A percentile compares a stretch with the other conserved stretches of the same genome.
Conservation (phyloP, 2,797 vertebrate genomes). For the Phrynocephalus forsythii region DNA sequence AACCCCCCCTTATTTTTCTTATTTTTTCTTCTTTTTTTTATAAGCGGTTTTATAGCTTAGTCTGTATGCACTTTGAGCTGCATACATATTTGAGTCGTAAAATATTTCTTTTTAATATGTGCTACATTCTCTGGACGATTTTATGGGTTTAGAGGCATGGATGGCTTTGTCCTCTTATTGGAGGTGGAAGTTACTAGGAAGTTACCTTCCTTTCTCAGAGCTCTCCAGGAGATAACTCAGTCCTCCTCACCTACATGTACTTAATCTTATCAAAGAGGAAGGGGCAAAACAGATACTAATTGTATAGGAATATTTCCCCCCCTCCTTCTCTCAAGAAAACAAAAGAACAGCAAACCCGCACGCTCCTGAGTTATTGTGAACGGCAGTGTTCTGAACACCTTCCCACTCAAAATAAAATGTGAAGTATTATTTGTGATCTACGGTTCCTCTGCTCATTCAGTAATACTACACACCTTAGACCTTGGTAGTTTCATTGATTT, state of each 20-base stretch:
- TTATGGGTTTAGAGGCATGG: neutral
- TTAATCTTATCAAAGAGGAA: neutral
- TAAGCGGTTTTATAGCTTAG: conserved; percentile 53
- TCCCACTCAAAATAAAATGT: neutral
- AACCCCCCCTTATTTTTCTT: neutral
- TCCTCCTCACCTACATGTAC: too few relatives aligned
- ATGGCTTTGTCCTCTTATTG: conserved; percentile 47
- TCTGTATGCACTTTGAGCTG: conserved; percentile 45
- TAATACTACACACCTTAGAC: neutral
- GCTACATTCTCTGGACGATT: neutral
- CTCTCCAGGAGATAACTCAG: neutral
- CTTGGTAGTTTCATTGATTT: neutral
- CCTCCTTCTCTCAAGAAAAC: neutral
- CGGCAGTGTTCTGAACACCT: neutral
- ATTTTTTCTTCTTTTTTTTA: neutral
- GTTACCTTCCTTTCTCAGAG: neutral
- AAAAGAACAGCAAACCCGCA: too few relatives aligned
- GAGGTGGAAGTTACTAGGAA: neutral
- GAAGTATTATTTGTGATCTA: neutral
- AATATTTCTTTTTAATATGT: conserved; percentile 26
- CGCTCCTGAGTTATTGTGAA: too few relatives aligned
- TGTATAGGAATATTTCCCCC: neutral
- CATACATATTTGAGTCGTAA: conserved; percentile 39
- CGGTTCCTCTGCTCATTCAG: too few relatives aligned
- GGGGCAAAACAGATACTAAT: neutral